Evolutionary conservation across 2,113 vertebrate species (phyloP), one percentile per base, ranked within the genome.

Genomic region (Osmerus eperlanus): DNA sequence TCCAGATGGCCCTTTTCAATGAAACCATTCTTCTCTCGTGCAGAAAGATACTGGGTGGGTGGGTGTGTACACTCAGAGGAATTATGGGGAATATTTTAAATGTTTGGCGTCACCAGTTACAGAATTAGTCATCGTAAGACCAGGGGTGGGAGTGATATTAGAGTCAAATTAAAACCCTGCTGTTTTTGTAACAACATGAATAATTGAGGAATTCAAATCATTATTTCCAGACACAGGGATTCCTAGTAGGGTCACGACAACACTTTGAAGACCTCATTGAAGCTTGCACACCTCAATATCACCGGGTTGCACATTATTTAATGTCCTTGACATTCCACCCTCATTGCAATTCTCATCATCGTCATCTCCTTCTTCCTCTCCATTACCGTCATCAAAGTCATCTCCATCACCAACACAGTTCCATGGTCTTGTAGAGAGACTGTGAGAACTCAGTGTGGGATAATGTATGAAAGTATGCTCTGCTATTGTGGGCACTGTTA

Each of bases 1-100:
- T 82, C 81, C 86, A 90, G 87, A 89, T 90, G 89, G 87, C 79
- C 63, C 56, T 69, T 64, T 71, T 76, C 78, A 73, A 73, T 77
- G 56, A 61, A 80, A 81, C 79, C 69, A 67, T 80, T 85, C 51
- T 82, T 74, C 67, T 29, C 73, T 70, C 63, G 65, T 8, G 65
- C 65, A 73, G 81, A 67, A 71, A 77, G 84, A 28, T 70, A 59
- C 14, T 76, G 85, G 67, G 76, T 23, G 75, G 51, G 68, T 69
- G 73, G 76, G 78, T 62, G 72, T 71, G 78, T 65, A 85, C 25
- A 64, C 78, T 69, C 75, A 76, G 77, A 80, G 78, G 74, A 75
- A 70, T 62, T 21, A 65, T 67, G 13, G 19, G 11, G 64, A 47
- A 76, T 68, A 76, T 80, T 83, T 83, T 78, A 55, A 78, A 66